Evolutionary conservation across 2,888 invertebrate genomes (phyloP), one percentile per base, ranked within the genome.

Genomic region (Allolobophora icterica): DNA sequence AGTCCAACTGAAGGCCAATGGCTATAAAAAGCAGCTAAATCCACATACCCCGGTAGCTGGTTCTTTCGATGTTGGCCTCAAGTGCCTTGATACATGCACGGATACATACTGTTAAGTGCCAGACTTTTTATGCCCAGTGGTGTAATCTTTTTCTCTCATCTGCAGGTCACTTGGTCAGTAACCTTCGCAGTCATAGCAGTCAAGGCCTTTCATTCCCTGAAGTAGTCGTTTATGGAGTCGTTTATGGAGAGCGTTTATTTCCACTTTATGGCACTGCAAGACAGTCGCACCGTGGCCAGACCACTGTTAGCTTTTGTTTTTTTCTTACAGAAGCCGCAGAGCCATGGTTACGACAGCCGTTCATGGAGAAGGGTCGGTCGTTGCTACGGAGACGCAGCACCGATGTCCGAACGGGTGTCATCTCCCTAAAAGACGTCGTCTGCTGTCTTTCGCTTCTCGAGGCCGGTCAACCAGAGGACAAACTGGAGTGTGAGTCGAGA

Each of bases 381-480:
- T 24, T 58, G 35, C 40, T 42, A 19, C 90, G 91, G 38, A 58
- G 91, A 24, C 89, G 87, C 89, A 94, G 94, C 91, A 92, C 94
- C 45, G 95, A 95, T 91, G 94, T 95, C 89, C 94, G 93, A 91
- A 94, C 93, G 8, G 95, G 95, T 19, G 93, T 94, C 91, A 95
- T 95, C 90, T 94, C 93, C 40, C 96, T 99, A 91, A 99, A 99
- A 96, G 98, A 99, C 95, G 98, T 99, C 93, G 98, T 99, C 71
- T 99, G 99, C 95, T 99, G 99, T 95, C 96, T 99, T 90, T 98
- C 98, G 0, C 96, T 99, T 71, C 96, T 99, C 93, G 99, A 99
- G 96, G 99, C 98, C 91, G 99, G 98, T 3, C 96, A 98, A 93
- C 99, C 99, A 0, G 99, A 99, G 95, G 99, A 99, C 95, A 99